phyloP scores from a whole-genome alignment of 2,888 invertebrate genomes.

The Plutella xylostella region DNA sequence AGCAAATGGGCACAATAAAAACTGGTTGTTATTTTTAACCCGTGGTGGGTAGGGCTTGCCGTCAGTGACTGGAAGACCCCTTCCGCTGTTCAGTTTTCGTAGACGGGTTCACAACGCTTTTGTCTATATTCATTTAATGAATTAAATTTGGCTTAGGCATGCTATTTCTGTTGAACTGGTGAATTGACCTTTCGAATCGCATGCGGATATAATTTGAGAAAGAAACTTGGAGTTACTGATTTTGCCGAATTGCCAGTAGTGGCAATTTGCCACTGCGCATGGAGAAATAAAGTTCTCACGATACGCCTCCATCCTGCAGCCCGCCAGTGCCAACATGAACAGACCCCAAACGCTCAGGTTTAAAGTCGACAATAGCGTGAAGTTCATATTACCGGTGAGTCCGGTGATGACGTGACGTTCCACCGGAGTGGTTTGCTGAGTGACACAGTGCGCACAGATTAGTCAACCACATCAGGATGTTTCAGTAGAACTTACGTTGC shows the following conservation, averaged over 20 bases:
- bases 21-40: conserved; percentile 69
- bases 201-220: too few relatives aligned
- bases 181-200: too few relatives aligned
- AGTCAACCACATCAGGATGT: conserved; percentile 3
- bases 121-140: too few relatives aligned
- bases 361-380: too few relatives aligned
- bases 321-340: too few relatives aligned
- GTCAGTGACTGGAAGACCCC: conserved; percentile 48
- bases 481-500: too few relatives aligned
- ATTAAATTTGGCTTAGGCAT: too few relatives aligned
- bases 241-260: background rate
- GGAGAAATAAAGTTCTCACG: background rate
- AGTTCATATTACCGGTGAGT: too few relatives aligned
- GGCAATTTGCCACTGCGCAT: background rate
- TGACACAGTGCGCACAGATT: conserved; percentile 9
- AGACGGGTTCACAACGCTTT: too few relatives aligned
- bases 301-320: conserved; percentile 3
- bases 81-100: conserved; percentile 47
- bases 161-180: too few relatives aligned
- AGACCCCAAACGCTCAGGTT: too few relatives aligned
- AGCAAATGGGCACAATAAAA: conserved; percentile 47
- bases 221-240: background rate
- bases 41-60: conserved; percentile 43
- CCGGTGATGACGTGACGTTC: conserved; percentile 10
- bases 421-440: conserved; percentile 11